Evolutionary conservation across 2,888 invertebrate species (phyloP).

Genomic region (Timema podura): DNA sequence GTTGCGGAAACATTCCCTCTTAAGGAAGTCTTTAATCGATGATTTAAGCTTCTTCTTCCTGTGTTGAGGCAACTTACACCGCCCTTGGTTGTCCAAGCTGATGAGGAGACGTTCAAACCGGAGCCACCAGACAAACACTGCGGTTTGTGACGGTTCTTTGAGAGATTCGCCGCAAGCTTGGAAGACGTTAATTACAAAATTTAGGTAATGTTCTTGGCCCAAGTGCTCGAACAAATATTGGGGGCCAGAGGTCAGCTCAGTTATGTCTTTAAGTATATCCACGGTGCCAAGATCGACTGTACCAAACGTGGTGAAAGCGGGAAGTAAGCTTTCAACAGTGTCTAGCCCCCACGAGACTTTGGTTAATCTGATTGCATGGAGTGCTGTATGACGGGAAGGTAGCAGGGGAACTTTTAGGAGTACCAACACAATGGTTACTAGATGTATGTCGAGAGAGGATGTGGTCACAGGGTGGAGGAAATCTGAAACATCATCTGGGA

Average conservation of each 20-base stretch:
- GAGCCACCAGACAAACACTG: constrained; percentile 60
- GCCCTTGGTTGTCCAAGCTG: constrained; percentile 46
- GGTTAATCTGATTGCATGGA: constrained; percentile 36
- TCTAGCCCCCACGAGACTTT: constrained; percentile 48
- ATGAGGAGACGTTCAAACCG: constrained; percentile 56
- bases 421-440: constrained; percentile 51
- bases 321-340: constrained; percentile 50
- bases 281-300: constrained; percentile 28
- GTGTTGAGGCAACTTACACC: constrained; percentile 36
- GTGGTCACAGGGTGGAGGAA: constrained; percentile 65
- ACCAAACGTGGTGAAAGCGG: constrained; percentile 38
- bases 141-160: constrained; percentile 47
- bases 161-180: constrained; percentile 51
- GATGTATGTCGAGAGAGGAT: constrained; percentile 54
- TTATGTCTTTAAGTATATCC: constrained; percentile 43
- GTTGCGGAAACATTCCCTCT: constrained; percentile 51
- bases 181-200: constrained; percentile 52
- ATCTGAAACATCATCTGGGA: constrained; percentile 59
- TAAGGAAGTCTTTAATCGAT: constrained; percentile 54
- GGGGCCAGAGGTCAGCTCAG: constrained; percentile 53
- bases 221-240: constrained; percentile 56
- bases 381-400: constrained; percentile 42
- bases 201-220: constrained; percentile 57
- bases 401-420: constrained; percentile 49
- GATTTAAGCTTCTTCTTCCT: constrained; percentile 50